Evolutionary conservation across 2,113 vertebrate species (phyloP).

Genomic region (Brachyistius frenatus): DNA sequence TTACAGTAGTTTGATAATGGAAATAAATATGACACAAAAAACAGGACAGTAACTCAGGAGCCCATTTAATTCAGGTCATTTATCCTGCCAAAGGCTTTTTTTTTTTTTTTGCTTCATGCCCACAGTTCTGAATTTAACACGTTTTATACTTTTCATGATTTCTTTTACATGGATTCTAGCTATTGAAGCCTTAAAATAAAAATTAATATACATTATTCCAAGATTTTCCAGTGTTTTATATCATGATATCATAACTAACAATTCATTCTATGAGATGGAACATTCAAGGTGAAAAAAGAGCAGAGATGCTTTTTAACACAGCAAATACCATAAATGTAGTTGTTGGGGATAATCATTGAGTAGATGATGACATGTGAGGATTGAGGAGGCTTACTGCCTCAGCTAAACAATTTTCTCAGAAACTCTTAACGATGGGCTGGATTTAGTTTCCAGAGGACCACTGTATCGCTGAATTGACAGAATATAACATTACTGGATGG

Average conservation of each 20-base stretch:
- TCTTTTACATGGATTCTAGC: neutral
- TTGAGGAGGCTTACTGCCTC: neutral
- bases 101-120: neutral
- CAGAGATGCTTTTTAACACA: neutral
- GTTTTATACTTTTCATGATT: constrained; percentile 5
- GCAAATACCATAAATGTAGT: neutral
- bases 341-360: neutral
- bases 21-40: neutral
- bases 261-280: neutral
- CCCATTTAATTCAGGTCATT: neutral
- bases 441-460: no score
- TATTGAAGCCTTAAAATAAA: neutral
- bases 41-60: constrained; percentile 5
- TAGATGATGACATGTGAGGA: neutral
- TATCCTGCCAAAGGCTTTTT: neutral
- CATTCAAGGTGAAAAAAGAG: neutral
- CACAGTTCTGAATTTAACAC: neutral
- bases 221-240: neutral
- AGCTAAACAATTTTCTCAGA: neutral
- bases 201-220: neutral
- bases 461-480: no score
- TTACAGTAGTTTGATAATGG: neutral
- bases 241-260: neutral
- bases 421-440: no score
- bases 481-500: no score